Evolutionary conservation across 2,797 vertebrate species (phyloP).

Genomic region (Aeoliscus strigatus): DNA sequence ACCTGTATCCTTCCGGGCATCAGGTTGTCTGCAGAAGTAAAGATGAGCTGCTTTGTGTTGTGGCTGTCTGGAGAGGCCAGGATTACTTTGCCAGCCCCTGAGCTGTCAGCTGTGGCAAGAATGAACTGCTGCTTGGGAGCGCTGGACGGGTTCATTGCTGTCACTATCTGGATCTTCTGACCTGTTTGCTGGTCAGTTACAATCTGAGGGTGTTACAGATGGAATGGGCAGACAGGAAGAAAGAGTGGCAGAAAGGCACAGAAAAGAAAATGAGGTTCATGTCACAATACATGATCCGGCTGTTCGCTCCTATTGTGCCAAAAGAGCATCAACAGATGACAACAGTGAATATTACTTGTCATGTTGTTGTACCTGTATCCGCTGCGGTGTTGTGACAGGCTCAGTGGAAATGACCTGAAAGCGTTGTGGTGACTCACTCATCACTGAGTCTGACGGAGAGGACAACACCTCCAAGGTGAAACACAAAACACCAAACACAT

Average conservation of each 20-base stretch:
- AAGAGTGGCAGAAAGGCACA: conserved; percentile 8
- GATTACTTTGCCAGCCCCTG: conserved; percentile 91
- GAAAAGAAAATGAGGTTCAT: neutral
- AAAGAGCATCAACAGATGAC: conserved; percentile 13
- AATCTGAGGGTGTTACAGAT: conserved; percentile 74
- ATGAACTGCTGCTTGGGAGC: conserved; percentile 92
- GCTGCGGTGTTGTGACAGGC: conserved; percentile 84
- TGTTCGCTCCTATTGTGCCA: neutral
- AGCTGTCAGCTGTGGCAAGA: conserved; percentile 88
- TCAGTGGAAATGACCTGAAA: conserved; percentile 94
- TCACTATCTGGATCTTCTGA: conserved; percentile 97
- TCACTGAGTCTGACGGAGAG: conserved; percentile 82
- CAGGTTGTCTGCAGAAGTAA: conserved; percentile 89
- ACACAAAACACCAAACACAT: no score
- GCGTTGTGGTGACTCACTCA: conserved; percentile 89
- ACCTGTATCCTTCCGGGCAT: conserved; percentile 97
- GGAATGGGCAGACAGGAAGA: conserved; percentile 11
- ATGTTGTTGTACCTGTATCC: conserved; percentile 81
- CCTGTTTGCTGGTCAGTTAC: conserved; percentile 96
- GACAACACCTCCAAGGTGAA: conserved; percentile 69
- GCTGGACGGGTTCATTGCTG: conserved; percentile 85
- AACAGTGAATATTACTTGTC: neutral
- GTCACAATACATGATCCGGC: conserved; percentile 6
- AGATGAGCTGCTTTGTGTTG: conserved; percentile 92
- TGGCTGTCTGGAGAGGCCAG: conserved; percentile 86